Percentiles rank a stretch among this genome's conserved stretches.
Conservation (phyloP, 2,888 invertebrate species). For the Coleophora flavipennella region DNA sequence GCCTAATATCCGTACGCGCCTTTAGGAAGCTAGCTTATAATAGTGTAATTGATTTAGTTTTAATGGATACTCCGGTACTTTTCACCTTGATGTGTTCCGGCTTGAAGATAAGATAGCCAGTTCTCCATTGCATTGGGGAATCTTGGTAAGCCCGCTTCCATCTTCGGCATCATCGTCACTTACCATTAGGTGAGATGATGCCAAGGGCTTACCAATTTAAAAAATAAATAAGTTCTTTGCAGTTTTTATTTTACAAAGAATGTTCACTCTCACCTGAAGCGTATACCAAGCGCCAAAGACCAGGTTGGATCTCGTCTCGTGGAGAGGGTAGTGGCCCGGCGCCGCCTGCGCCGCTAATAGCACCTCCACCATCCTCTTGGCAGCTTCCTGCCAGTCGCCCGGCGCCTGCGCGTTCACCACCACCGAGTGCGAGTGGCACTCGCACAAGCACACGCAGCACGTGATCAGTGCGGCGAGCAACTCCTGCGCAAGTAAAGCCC, state of each 20-base stretch:
- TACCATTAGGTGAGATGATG: too few relatives aligned
- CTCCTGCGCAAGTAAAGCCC: constrained; percentile 65
- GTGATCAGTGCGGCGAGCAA: constrained; percentile 78
- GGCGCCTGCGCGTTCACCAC: constrained; percentile 35
- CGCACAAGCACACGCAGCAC: constrained; percentile 79
- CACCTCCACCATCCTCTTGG: constrained; percentile 76
- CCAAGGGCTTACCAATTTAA: too few relatives aligned
- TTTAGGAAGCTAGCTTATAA: too few relatives aligned
- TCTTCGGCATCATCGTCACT: too few relatives aligned
- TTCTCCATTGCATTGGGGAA: too few relatives aligned
- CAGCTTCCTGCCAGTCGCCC: constrained; percentile 18
- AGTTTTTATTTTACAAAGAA: neutral
- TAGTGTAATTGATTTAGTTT: too few relatives aligned
- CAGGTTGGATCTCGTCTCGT: constrained; percentile 89
- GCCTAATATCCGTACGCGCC: too few relatives aligned
- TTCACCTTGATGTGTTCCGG: too few relatives aligned
- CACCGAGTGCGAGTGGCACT: constrained; percentile 76
- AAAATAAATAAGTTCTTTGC: too few relatives aligned
- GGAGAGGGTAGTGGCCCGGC: constrained; percentile 87
- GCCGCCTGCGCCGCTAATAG: constrained; percentile 84
- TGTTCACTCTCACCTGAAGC: constrained; percentile 76
- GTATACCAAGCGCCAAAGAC: constrained; percentile 95
- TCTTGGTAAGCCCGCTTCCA: too few relatives aligned
- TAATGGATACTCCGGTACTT: too few relatives aligned
- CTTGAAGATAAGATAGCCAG: too few relatives aligned